These are phyloP conservation scores for Clarias fuscus DNA, from an alignment of 2,797 vertebrate genomes.

Conservation along the genomic window DNA sequence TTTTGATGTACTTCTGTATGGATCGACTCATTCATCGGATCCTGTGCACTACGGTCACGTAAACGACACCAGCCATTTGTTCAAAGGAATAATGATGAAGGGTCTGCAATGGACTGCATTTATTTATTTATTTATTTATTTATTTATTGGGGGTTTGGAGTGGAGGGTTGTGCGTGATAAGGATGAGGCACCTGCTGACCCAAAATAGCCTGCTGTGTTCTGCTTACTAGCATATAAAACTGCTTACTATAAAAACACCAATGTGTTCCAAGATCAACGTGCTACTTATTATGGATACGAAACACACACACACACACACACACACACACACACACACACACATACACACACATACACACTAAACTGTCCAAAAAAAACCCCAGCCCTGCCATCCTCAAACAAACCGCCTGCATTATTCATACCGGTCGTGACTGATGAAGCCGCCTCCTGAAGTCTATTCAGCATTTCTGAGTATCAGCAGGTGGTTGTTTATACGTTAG, in stretches of 20 bases:
- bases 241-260: slow-evolving; percentile 39
- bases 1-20: not conserved
- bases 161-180: not conserved
- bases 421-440: slow-evolving; percentile 4
- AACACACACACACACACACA: not conserved
- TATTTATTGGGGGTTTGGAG: not conserved
- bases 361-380: not conserved
- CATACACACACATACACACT: not conserved
- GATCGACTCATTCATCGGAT: not conserved
- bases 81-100: slow-evolving; percentile 7
- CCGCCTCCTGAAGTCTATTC: slow-evolving; percentile 5
- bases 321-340: not conserved
- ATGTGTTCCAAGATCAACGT: slow-evolving; percentile 10
- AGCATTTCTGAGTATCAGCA: slow-evolving; percentile 35
- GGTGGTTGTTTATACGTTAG: slow-evolving; percentile 12
- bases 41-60: too few relatives aligned
- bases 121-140: not conserved
- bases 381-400: slow-evolving; percentile 9
- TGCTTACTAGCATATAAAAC: slow-evolving; percentile 37
- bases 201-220: slow-evolving; percentile 12
- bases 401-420: slow-evolving; percentile 33
- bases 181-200: slow-evolving; percentile 30
- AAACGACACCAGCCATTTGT: not conserved
- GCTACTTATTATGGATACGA: slow-evolving; percentile 7
- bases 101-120: not conserved